phyloP scores from a whole-genome alignment of 2,888 invertebrate genomes.

The Lumbricus terrestris region DNA sequence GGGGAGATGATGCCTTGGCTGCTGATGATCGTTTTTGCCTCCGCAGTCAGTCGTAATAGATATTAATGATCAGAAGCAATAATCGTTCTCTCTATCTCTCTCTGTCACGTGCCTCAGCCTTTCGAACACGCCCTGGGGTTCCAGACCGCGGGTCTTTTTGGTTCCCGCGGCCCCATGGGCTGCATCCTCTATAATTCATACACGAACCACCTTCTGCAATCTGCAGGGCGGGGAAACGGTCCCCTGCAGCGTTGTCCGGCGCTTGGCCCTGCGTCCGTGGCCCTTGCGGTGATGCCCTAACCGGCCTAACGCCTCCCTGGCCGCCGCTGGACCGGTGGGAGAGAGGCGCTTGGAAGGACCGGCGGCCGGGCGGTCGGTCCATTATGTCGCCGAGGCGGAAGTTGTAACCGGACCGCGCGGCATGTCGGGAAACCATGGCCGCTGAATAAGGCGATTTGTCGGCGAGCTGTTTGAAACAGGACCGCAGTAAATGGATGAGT shows the following conservation, averaged over 20 bases:
- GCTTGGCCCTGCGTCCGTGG: neutral
- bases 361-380: neutral
- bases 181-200: neutral
- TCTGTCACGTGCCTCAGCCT: neutral
- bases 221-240: neutral
- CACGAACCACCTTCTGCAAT: neutral
- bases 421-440: neutral
- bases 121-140: neutral
- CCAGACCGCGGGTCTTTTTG: conserved; percentile 3
- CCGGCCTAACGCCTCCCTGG: neutral
- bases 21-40: neutral
- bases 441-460: neutral
- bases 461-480: neutral
- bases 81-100: neutral
- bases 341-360: neutral
- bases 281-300: neutral
- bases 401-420: conserved; percentile 3
- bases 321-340: neutral
- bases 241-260: neutral
- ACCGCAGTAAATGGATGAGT: neutral
- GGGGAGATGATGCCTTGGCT: neutral
- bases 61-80: neutral
- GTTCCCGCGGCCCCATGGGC: neutral
- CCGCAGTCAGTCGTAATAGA: neutral
- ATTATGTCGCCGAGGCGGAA: neutral